These are phyloP conservation scores for Meandrina meandrites DNA, from an alignment of 92 coral and sea anemone genomes.

Conservation along the genomic window DNA sequence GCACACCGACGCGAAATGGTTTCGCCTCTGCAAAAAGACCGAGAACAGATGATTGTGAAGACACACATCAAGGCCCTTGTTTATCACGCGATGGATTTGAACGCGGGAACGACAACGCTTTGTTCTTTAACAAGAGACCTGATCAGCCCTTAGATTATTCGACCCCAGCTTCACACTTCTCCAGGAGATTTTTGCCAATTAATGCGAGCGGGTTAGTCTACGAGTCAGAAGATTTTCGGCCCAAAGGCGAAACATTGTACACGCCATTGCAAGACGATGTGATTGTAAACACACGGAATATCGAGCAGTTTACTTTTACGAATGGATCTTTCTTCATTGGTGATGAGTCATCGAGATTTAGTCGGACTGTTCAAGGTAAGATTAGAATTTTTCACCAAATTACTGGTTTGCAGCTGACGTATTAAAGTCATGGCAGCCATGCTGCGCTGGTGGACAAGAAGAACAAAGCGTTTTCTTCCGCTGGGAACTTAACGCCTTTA, in stretches of 20 bases:
- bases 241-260: slow-evolving; percentile 81
- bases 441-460: too few species aligned
- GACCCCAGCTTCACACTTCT: not conserved
- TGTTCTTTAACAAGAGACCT: not conserved
- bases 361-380: slow-evolving; percentile 72
- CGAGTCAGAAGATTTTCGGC: slow-evolving; percentile 73
- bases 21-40: slow-evolving; percentile 7
- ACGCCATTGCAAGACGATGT: slow-evolving; percentile 53
- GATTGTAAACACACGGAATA: slow-evolving; percentile 65
- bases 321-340: slow-evolving; percentile 83
- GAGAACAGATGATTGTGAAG: slow-evolving; percentile 9
- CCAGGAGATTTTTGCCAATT: slow-evolving; percentile 59
- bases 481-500: too few species aligned
- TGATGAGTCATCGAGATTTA: slow-evolving; percentile 73
- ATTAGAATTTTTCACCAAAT: not conserved
- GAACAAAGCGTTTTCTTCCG: too few species aligned
- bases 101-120: not conserved
- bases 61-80: not conserved
- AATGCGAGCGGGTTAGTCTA: slow-evolving; percentile 48
- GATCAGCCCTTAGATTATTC: not conserved
- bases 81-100: slow-evolving; percentile 14
- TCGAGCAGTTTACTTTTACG: slow-evolving; percentile 73
- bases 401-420: too few species aligned
- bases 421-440: too few species aligned
- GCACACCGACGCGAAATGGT: not conserved